Base-by-base conservation (phyloP, 2,888 invertebrate genomes). In the Catocala fraxini region DNA sequence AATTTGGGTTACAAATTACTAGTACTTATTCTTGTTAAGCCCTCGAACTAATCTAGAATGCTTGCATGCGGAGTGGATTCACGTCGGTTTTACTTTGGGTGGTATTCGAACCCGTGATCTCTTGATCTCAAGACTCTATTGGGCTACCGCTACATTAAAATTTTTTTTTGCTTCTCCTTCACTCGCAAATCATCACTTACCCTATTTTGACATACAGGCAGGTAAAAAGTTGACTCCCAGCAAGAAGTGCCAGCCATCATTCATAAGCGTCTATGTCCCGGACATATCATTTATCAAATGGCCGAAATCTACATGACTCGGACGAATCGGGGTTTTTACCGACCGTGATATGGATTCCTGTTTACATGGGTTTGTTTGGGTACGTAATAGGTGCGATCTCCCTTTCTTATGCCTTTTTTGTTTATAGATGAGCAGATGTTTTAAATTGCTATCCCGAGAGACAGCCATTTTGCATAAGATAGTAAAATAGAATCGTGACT, bases 241-340 rank as follows among this genome's bases (percentile, higher is more conserved):
- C 81, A 87, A 86, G 84, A 86, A 85, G 71, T 75, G 64, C 53
- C 71, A 71, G 75, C 78, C 82, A 87, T 88, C 87, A 87, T 76
- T 87, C 86, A 86, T 80, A 70, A 58, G 71, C 72, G 80, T 65
- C 76, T 66, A 76, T 87, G 87, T 75, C 54, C 48, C 56, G 62
- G 87, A 86, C 88, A 68, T 70, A 69, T 77, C 83, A 83, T 88
- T 87, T 82, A 87, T 88, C 88, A 87, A 62, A 59, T 54, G 68
- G 59, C 77, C 70, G 63, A 73, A 65, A 71, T 73, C 69, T 65
- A 69, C 77, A 76, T 79, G 79, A 81, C 70, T 74, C 48, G 68
- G 66, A 75, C 56, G 59, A 68, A 72, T 73, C 63, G 15, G 33
- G 54, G 51, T 63, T 62, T 71, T 55, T 55, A 61, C 54, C 52